Conservation (phyloP, 2,888 invertebrate species). For the Heliconius hortense region DNA sequence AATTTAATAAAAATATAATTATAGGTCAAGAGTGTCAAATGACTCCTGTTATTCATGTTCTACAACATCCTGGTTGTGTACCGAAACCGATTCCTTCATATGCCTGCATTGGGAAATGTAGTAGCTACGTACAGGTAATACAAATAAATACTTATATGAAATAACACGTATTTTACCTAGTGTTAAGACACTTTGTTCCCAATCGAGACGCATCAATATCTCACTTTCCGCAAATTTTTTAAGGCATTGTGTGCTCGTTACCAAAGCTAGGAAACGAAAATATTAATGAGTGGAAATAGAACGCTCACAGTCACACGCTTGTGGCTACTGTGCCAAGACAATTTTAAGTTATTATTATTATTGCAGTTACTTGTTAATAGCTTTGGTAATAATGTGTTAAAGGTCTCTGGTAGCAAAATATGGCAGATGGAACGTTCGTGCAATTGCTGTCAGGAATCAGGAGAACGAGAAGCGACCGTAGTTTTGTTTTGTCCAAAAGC, state of each 20-base stretch:
- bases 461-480: constrained; percentile 94
- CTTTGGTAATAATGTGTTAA: constrained; percentile 29
- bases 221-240: too few species aligned
- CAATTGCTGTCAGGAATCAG: constrained; percentile 97
- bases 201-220: too few species aligned
- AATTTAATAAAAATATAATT: constrained; percentile 36
- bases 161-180: too few species aligned
- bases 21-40: constrained; percentile 92
- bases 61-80: constrained; percentile 95
- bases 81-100: constrained; percentile 96
- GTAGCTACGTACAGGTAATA: constrained; percentile 93
- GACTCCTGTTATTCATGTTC: constrained; percentile 94
- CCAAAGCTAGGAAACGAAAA: too few species aligned
- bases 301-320: too few species aligned
- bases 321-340: too few species aligned
- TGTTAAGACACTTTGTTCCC: too few species aligned
- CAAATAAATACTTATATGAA: neutral
- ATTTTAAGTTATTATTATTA: too few species aligned
- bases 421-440: constrained; percentile 98
- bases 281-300: too few species aligned
- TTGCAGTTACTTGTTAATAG: too few species aligned
- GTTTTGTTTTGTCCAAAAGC: constrained; percentile 94
- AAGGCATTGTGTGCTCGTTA: too few species aligned
- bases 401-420: constrained; percentile 97
- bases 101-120: constrained; percentile 94